Base-by-base conservation (phyloP, 1,140 invertebrate genomes). In the Drosophila obscura region DNA sequence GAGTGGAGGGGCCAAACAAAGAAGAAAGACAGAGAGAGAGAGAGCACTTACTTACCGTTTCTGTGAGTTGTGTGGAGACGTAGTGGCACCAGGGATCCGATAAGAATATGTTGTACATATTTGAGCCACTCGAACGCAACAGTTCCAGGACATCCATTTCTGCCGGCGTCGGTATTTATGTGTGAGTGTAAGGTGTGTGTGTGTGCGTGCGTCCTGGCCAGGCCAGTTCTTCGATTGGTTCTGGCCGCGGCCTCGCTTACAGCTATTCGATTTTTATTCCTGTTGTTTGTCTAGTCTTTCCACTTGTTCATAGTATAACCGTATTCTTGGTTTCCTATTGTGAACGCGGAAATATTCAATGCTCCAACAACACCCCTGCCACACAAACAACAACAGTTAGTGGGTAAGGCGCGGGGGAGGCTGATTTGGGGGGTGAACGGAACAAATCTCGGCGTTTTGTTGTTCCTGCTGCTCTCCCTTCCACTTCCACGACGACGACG, bases 1-100 rank as follows among this genome's bases (percentile, higher is more conserved):
- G 11, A 13, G 35, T 39, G 11, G 11, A 1, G 19, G 35, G 35
- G 35, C 11, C 35, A 39, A 39, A 39, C 35, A 39, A 39, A 39
- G 13, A n/a, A 51, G 39, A 44, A 24, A 43, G 24, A 55, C 31
- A 41, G 35, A 5, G 48, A 62, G 1, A n/a, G 9, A 7, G 15
- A 22, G 52, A 43, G 31, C 31, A 35, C 15, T 16, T 11, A 91
- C 90, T 91, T 74, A 91, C 90, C 65, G 81, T 67, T 45, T 63
- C 63, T 50, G 68, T 66, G 49, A 90, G 67, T 80, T 91, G 73
- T 35, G 73, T 62, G 56, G 77, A 76, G n/a, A 91, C 63, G 55
- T 88, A 79, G 24, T 80, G 73, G 58, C 58, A 76, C 90, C 90
- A 91, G 15, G 75, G 67, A 51, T 91, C 90, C 22, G 90, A 90